Evolutionary conservation across 2,888 invertebrate genomes (phyloP), one percentile per base, ranked within the genome.

Genomic region (Lasioglossum morio): DNA sequence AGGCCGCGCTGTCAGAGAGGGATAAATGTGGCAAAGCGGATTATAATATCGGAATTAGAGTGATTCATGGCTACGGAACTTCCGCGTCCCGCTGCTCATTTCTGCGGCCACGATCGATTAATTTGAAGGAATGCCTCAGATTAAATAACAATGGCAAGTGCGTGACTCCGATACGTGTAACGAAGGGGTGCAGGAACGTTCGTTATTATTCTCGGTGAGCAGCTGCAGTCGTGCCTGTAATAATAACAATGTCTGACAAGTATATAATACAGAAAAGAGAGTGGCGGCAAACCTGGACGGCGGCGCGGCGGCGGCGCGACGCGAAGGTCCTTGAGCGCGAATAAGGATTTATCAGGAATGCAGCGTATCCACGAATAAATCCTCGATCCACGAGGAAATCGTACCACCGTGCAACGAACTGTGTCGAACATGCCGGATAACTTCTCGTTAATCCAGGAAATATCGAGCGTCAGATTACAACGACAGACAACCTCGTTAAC

Each of bases 181-280:
- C 80, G 86, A 86, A 87, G 84, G 86, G 86, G 77, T 86, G 82
- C 85, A 77, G 78, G 66, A 73, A 85, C 66, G 82, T 81, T 82
- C 87, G 80, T 88, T 87, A 82, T 88, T 87, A 88, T 88, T 88
- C 88, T 60, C 72, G 81, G 74, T 70, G 85, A 73, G 88, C 82
- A 80, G 80, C 82, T 82, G 87, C 75, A 79, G 81, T 72, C 88
- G 87, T 87, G 88, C 87, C 73, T 82, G 87, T 79, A 88, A 88
- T 88, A 87, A 87, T 85, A 88, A 88, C 87, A 85, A 85, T 88
- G 85, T 81, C 85, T 78, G 78, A 81, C 84, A 86, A 86, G 84
- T 79, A 80, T 87, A 87, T 87, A 87, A 87, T 87, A 85, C 84
- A 77, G 87, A 87, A 80, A 70, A 85, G 87, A 87, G 87, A 87